Evolutionary conservation across 2,888 invertebrate species (phyloP).

Genomic region (Linnaemya vulpina): DNA sequence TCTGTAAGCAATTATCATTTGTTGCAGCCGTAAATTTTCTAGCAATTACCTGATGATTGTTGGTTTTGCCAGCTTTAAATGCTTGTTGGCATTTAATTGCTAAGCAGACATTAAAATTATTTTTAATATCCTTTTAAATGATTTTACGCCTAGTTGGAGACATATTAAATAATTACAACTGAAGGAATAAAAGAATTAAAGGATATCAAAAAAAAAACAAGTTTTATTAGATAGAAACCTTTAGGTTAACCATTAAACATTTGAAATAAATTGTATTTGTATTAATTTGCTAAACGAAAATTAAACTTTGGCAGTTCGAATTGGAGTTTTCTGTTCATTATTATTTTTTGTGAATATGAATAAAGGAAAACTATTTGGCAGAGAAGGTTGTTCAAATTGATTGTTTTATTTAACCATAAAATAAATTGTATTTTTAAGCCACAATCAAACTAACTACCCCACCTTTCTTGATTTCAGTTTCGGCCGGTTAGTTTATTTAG

Average conservation of each 20-base stretch:
- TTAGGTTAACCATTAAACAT: constrained; percentile 57
- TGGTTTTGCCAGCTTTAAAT: constrained; percentile 68
- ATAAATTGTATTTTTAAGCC: constrained; percentile 70
- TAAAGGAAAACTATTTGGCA: background rate
- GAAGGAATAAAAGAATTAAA: constrained; percentile 9
- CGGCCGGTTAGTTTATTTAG: constrained; percentile 1
- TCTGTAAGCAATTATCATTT: constrained; percentile 71
- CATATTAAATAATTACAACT: constrained; percentile 55
- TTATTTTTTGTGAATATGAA: constrained; percentile 13
- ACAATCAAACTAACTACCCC: constrained; percentile 59
- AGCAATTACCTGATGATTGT: constrained; percentile 72
- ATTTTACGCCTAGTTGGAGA: constrained; percentile 65
- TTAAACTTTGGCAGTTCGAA: constrained; percentile 27
- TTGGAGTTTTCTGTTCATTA: constrained; percentile 33
- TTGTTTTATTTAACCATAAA: constrained; percentile 69
- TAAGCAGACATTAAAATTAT: constrained; percentile 68
- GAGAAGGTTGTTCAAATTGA: constrained; percentile 47
- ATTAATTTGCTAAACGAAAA: constrained; percentile 29
- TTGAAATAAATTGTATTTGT: constrained; percentile 17
- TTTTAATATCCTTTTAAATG: constrained; percentile 65
- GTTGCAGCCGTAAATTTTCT: constrained; percentile 70
- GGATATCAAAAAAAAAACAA: background rate
- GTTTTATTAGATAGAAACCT: constrained; percentile 25
- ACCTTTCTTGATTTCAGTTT: background rate
- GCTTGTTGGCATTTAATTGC: constrained; percentile 69